These are phyloP conservation scores for Centropus unirufus DNA, from an alignment of 2,113 vertebrate species.

Conservation along the genomic window DNA sequence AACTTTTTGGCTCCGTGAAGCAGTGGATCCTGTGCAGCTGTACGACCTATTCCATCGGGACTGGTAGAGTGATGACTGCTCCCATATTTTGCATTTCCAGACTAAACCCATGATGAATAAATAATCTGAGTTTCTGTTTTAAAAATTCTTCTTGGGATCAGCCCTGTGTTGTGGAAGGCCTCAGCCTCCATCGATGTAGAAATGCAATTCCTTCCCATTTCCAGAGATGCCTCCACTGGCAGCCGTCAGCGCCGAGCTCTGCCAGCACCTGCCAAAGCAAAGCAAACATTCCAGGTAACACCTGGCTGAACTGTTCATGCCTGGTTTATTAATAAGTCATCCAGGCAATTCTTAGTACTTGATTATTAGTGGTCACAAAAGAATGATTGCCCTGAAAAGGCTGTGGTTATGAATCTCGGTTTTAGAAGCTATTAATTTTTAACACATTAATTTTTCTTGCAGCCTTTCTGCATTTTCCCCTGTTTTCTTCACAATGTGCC, in stretches of 20 bases:
- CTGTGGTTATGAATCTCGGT: background rate
- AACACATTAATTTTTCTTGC: background rate
- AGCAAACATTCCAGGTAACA: background rate
- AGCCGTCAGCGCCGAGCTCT: background rate
- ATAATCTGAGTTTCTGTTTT: background rate
- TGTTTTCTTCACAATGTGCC: background rate
- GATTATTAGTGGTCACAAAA: background rate
- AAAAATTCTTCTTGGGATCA: background rate
- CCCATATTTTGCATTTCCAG: rapidly evolving
- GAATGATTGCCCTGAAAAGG: background rate
- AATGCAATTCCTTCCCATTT: background rate
- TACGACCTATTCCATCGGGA: background rate
- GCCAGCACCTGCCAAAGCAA: background rate
- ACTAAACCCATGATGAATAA: background rate
- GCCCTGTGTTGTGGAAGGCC: background rate
- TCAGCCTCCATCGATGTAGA: background rate
- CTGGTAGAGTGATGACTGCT: background rate
- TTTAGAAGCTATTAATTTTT: background rate
- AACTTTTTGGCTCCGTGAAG: background rate
- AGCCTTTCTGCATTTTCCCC: background rate
- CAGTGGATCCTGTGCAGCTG: background rate
- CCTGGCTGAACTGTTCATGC: background rate
- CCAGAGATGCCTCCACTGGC: background rate
- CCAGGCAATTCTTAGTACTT: background rate
- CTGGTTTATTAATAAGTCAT: background rate